Evolutionary conservation across 2,797 vertebrate genomes (phyloP).

Genomic region (Pelodytes ibericus): DNA sequence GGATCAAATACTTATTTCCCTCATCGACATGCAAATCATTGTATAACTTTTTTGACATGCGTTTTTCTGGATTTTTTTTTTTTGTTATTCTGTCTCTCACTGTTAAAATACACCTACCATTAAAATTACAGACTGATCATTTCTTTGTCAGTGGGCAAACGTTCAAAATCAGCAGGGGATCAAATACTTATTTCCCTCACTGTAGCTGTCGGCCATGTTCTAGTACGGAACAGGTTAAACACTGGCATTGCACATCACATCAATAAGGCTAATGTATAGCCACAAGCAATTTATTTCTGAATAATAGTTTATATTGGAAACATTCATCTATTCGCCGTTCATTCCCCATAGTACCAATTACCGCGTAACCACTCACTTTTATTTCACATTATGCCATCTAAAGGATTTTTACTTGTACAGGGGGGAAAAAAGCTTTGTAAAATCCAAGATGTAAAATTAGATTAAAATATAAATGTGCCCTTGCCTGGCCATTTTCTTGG

Average conservation of each 20-base stretch:
- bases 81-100: no score
- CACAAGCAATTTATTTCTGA: slow-evolving; percentile 34
- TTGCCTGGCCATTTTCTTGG: slow-evolving; percentile 19
- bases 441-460: slow-evolving; percentile 24
- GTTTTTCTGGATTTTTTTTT: no score
- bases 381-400: slow-evolving; percentile 42
- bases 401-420: slow-evolving; percentile 26
- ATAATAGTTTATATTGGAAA: slow-evolving; percentile 49
- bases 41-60: no score
- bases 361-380: slow-evolving; percentile 37
- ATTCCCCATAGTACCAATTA: slow-evolving; percentile 50
- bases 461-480: slow-evolving; percentile 42
- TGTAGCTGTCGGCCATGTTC: no score
- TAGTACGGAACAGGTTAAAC: slow-evolving; percentile 18
- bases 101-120: no score
- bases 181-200: no score
- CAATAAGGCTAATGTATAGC: slow-evolving; percentile 28
- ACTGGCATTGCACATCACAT: neutral
- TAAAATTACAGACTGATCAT: no score
- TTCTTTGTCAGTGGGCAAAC: no score
- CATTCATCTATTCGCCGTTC: slow-evolving; percentile 30
- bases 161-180: no score
- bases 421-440: slow-evolving; percentile 23
- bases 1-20: no score
- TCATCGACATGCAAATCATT: no score